Percentiles rank a stretch among this genome's conserved stretches.
Evolutionary conservation across 2,113 vertebrate species (phyloP).

Genomic region (Leucoraja erinaceus): DNA sequence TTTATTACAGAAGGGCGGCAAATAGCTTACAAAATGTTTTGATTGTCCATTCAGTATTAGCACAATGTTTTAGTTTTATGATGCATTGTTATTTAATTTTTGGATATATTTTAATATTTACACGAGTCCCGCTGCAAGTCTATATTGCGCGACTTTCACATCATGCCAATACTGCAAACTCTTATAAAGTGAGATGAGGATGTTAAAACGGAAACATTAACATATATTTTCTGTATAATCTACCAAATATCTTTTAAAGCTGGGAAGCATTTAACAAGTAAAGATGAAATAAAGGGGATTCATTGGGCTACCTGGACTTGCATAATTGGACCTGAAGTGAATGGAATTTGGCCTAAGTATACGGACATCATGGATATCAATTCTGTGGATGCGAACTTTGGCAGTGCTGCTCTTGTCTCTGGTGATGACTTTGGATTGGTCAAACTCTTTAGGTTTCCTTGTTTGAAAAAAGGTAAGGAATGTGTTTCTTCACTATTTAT

Average conservation of each 20-base stretch:
- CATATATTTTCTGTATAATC: slow-evolving; percentile 14
- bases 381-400: slow-evolving; percentile 92
- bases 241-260: slow-evolving; percentile 53
- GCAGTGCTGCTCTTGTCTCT: slow-evolving; percentile 72
- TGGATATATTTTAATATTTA: not conserved
- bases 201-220: not conserved
- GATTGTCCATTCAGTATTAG: not conserved
- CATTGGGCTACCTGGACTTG: slow-evolving; percentile 92
- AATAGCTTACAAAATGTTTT: not conserved
- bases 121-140: not conserved
- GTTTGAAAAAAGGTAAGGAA: slow-evolving; percentile 80
- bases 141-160: not conserved
- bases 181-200: not conserved
- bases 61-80: not conserved
- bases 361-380: slow-evolving; percentile 75
- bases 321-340: slow-evolving; percentile 83
- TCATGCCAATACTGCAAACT: not conserved
- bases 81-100: not conserved
- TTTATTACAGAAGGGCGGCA: not conserved
- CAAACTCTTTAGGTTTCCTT: slow-evolving; percentile 86
- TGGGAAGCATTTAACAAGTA: slow-evolving; percentile 74
- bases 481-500: slow-evolving; percentile 31
- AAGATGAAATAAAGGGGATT: slow-evolving; percentile 85
- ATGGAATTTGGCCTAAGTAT: slow-evolving; percentile 92
- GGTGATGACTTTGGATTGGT: slow-evolving; percentile 89